Evolutionary conservation across 2,888 invertebrate species (phyloP), one percentile per base, ranked within the genome.

Genomic region (Sabatieria punctata): DNA sequence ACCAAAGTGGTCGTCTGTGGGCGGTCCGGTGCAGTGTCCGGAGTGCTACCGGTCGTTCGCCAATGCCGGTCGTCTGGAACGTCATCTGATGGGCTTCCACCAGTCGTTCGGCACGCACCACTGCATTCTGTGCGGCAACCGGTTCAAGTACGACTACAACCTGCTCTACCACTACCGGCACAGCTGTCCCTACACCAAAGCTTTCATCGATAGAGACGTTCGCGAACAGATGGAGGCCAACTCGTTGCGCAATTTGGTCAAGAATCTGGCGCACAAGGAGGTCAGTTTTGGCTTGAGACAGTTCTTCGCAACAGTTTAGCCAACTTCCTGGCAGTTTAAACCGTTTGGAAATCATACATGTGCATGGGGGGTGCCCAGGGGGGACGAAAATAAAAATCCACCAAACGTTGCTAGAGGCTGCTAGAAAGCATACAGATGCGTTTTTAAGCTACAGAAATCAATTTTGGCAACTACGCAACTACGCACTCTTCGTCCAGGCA

Each of bases 101-200:
- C 49, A 55, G 4, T 53, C 56, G 6, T 3, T n/a, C 40, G 60
- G 60, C 35, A 48, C 52, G 1, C 57, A 57, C 47, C 3, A 6
- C 15, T 60, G 60, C 47, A 43, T 54, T 4, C 49, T 60, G 15
- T 60, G 60, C 40, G 60, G 60, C 13, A 57, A 58, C 49, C 51
- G 59, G 24, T 60, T 56, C 48, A 1, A 15, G 41, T 61, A 60
- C 48, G 60, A 61, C 43, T 61, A 60, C 53, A 59, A 59, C 45
- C 50, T 60, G 35, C 51, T 60, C 18, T 61, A 57, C 45, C 60
- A 60, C 49, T 61, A 61, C 46, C 56, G 60, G 15, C 51, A 50
- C 24, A 53, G 51, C 25, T 60, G 60, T 39, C 56, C 54, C 15
- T 61, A 58, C 48, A 55, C 60, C 27, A 51, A 53, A 43, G 48